A percentile compares a stretch with the other conserved stretches of the same genome.
Conservation (phyloP, 2,888 invertebrate species). For the Aphodius sticticus region DNA sequence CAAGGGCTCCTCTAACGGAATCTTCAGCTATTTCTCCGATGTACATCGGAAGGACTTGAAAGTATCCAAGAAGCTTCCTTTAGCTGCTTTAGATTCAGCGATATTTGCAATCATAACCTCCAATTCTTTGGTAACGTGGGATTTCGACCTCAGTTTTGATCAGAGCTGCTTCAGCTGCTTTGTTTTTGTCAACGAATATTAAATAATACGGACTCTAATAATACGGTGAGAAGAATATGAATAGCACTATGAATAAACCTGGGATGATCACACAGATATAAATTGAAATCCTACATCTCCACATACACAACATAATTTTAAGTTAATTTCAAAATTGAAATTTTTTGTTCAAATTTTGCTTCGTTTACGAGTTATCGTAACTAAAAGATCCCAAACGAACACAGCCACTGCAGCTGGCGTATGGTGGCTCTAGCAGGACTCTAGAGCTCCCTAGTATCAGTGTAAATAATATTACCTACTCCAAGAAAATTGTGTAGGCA, state of each 20-base stretch:
- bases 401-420: too few species aligned
- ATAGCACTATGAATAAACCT: slow-evolving; percentile 59
- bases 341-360: too few species aligned
- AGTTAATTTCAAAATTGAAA: too few species aligned
- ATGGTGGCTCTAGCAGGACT: too few species aligned
- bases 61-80: slow-evolving; percentile 54
- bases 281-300: too few species aligned
- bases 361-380: too few species aligned
- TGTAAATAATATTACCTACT: too few species aligned
- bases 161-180: slow-evolving; percentile 72
- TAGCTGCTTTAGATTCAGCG: slow-evolving; percentile 43
- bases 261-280: slow-evolving; percentile 68
- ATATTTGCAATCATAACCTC: slow-evolving; percentile 55
- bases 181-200: slow-evolving; percentile 64
- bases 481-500: neutral
- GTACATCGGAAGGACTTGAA: slow-evolving; percentile 77
- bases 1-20: slow-evolving; percentile 80
- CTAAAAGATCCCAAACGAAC: too few species aligned
- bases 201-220: slow-evolving; percentile 79
- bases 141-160: slow-evolving; percentile 64
- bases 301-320: slow-evolving; percentile 69
- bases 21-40: slow-evolving; percentile 85
- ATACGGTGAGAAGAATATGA: slow-evolving; percentile 76
- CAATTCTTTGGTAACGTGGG: slow-evolving; percentile 70
- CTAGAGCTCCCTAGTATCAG: too few species aligned